Conservation (phyloP, 2,888 invertebrate species). For the Nephrocerus scutellatus region DNA sequence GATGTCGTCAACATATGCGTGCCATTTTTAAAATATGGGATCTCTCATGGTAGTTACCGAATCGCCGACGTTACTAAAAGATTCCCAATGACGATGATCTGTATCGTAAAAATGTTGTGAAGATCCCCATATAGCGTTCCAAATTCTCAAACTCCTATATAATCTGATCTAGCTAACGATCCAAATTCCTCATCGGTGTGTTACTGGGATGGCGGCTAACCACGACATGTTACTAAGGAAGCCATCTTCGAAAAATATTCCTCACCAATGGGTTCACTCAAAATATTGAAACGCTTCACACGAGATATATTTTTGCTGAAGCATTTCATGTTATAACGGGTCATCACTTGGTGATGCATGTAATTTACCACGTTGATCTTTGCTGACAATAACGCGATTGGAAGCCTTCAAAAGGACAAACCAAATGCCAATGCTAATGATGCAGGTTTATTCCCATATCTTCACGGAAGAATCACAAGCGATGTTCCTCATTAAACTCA, state of each 20-base stretch:
- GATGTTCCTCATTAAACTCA: conserved; percentile 63
- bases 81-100: conserved; percentile 60
- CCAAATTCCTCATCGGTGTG: conserved; percentile 53
- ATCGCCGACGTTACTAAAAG: conserved; percentile 70
- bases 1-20: conserved; percentile 66
- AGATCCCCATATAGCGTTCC: conserved; percentile 70
- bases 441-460: conserved; percentile 47
- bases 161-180: conserved; percentile 59
- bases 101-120: conserved; percentile 74
- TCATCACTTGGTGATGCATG: conserved; percentile 59
- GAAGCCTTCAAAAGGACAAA: conserved; percentile 66
- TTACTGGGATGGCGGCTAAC: conserved; percentile 60
- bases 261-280: conserved; percentile 60
- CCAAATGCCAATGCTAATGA: conserved; percentile 51
- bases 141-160: conserved; percentile 58
- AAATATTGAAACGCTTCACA: conserved; percentile 55
- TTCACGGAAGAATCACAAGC: conserved; percentile 62
- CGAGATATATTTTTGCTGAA: conserved; percentile 59
- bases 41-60: conserved; percentile 75
- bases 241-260: conserved; percentile 76
- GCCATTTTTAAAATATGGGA: conserved; percentile 76
- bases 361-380: conserved; percentile 67
- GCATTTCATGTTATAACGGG: conserved; percentile 65
- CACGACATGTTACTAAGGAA: conserved; percentile 61
- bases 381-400: conserved; percentile 47